Percentiles rank a stretch among this genome's conserved stretches.
These are phyloP conservation scores for Polyommatus iphigenia DNA, from an alignment of 2,888 invertebrate genomes.

Conservation along the genomic window DNA sequence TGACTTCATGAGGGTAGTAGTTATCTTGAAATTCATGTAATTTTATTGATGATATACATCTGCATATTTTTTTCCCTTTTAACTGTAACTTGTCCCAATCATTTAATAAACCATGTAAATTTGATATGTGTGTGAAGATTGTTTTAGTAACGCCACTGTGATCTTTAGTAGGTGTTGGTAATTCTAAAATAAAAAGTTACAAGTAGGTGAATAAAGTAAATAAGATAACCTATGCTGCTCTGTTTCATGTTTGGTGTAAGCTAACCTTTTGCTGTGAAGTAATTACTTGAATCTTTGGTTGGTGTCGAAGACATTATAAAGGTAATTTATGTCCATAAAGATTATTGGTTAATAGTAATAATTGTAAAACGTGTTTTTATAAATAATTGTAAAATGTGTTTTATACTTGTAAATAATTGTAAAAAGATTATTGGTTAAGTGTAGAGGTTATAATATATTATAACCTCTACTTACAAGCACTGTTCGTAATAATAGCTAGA, in stretches of 20 bases:
- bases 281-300: constrained; percentile 45
- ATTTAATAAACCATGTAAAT: constrained; percentile 54
- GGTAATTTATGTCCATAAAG: background rate
- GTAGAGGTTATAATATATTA: too few species aligned
- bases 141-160: constrained; percentile 62
- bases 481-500: too few species aligned
- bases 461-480: too few species aligned
- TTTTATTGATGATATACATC: constrained; percentile 56
- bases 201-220: background rate
- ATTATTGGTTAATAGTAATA: background rate
- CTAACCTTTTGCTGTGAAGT: constrained; percentile 58
- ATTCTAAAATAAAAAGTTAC: constrained; percentile 55
- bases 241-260: background rate
- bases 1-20: constrained; percentile 62
- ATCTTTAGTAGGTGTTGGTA: constrained; percentile 59
- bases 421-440: too few species aligned
- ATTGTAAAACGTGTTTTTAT: too few species aligned
- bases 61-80: constrained; percentile 60
- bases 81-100: constrained; percentile 62
- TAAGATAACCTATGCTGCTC: background rate
- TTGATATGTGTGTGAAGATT: constrained; percentile 63
- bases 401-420: too few species aligned
- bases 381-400: too few species aligned
- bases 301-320: constrained; percentile 56
- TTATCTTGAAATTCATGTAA: constrained; percentile 60